These are phyloP conservation scores for Gambusia affinis DNA, from an alignment of 2,113 vertebrate genomes.

Conservation along the genomic window DNA sequence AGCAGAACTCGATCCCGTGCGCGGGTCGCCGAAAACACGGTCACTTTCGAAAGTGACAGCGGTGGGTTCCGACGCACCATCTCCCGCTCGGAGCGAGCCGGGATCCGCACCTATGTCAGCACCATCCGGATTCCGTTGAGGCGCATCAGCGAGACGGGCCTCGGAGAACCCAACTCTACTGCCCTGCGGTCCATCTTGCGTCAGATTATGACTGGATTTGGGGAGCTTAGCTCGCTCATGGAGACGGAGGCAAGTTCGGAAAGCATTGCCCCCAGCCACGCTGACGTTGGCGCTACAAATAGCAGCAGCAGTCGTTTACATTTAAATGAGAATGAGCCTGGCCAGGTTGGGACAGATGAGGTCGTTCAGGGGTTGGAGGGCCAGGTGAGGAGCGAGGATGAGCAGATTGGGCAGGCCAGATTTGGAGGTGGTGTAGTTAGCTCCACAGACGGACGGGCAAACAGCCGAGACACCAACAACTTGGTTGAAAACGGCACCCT, in stretches of 20 bases:
- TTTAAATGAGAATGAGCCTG: slow-evolving; percentile 47
- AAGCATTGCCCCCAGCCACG: slow-evolving; percentile 60
- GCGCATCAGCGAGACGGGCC: slow-evolving; percentile 88
- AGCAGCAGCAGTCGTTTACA: slow-evolving; percentile 52
- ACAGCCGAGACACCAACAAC: slow-evolving; percentile 84
- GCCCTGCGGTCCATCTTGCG: slow-evolving; percentile 91
- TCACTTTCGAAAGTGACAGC: slow-evolving; percentile 91
- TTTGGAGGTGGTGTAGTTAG: slow-evolving; percentile 57
- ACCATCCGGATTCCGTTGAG: slow-evolving; percentile 91
- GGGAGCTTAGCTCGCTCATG: slow-evolving; percentile 92
- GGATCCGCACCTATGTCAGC: slow-evolving; percentile 92
- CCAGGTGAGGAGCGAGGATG: slow-evolving; percentile 51
- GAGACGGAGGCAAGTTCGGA: slow-evolving; percentile 90
- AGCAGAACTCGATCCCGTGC: slow-evolving; percentile 90
- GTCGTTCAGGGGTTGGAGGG: slow-evolving; percentile 58
- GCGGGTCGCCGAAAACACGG: slow-evolving; percentile 87
- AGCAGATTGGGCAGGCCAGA: slow-evolving; percentile 69
- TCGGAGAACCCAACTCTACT: slow-evolving; percentile 89
- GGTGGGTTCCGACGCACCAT: slow-evolving; percentile 91
- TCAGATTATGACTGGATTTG: slow-evolving; percentile 95
- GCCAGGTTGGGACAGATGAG: slow-evolving; percentile 45
- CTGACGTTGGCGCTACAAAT: slow-evolving; percentile 55
- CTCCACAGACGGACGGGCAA: slow-evolving; percentile 68
- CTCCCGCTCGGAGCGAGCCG: slow-evolving; percentile 88
- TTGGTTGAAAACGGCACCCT: slow-evolving; percentile 89